A percentile compares a stretch with the other conserved stretches of the same genome.
These are phyloP conservation scores for Diarsia mendica DNA, from an alignment of 2,888 invertebrate genomes.

Conservation along the genomic window DNA sequence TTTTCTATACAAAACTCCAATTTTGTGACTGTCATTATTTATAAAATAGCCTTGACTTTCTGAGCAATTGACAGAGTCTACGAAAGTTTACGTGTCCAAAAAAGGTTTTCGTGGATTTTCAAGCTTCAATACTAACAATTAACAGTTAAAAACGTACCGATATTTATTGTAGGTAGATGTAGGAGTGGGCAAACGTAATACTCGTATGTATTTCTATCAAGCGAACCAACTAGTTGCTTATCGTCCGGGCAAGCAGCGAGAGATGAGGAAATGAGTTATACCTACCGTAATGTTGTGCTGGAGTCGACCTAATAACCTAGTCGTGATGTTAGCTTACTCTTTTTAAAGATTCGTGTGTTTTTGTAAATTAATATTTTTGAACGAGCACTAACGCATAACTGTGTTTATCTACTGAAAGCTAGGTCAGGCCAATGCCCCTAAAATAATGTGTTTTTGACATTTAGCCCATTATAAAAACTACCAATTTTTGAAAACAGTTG, in stretches of 20 bases:
- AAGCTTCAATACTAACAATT: background rate
- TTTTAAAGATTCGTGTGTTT: background rate
- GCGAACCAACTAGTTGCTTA: constrained; percentile 34
- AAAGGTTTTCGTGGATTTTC: background rate
- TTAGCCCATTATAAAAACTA: constrained; percentile 13
- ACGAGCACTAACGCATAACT: constrained; percentile 7
- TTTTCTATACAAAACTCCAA: background rate
- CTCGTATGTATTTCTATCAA: constrained; percentile 1
- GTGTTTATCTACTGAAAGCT: constrained; percentile 46
- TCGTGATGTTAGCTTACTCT: constrained; percentile 6
- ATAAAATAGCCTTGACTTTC: constrained; percentile 1
- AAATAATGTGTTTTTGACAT: constrained; percentile 34
- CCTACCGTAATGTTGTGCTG: constrained; percentile 9
- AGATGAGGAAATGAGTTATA: constrained; percentile 53
- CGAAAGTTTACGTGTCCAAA: background rate
- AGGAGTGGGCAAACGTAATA: background rate
- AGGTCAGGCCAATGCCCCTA: constrained; percentile 58
- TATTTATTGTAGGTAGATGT: background rate
- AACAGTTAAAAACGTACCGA: background rate
- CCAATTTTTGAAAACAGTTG: constrained; percentile 24
- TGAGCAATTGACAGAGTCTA: background rate
- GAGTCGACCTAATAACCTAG: constrained; percentile 49
- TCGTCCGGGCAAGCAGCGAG: constrained; percentile 13
- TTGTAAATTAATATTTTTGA: background rate
- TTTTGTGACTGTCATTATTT: constrained; percentile 3